Evolutionary conservation across 1,140 invertebrate species (phyloP).

Genomic region (Drosophila seguyi): DNA sequence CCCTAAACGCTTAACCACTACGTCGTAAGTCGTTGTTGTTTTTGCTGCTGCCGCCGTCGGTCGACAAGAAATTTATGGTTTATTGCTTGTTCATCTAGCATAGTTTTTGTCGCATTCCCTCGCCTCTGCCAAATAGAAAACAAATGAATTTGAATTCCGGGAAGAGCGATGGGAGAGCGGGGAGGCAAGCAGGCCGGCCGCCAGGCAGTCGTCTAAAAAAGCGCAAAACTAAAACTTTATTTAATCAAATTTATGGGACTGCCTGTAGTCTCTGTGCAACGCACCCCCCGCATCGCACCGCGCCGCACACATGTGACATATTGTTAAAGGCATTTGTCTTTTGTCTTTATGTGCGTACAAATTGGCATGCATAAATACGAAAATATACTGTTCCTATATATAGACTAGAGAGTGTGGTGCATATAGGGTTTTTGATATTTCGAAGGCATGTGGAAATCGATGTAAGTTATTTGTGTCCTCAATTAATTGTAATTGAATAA

Average conservation of each 20-base stretch:
- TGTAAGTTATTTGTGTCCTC: neutral
- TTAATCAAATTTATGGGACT: conserved; percentile 79
- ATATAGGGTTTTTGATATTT: conserved; percentile 29
- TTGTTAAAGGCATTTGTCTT: conserved; percentile 69
- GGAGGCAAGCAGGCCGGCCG: neutral
- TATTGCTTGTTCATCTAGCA: conserved; percentile 81
- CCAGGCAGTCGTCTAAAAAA: conserved; percentile 42
- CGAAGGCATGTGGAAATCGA: neutral
- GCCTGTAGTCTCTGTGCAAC: conserved; percentile 23
- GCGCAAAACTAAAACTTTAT: conserved; percentile 76
- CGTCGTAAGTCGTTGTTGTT: conserved; percentile 21
- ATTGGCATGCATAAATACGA: conserved; percentile 33
- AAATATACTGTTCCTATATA: conserved; percentile 5
- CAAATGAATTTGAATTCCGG: conserved; percentile 37
- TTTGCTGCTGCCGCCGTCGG: conserved; percentile 34
- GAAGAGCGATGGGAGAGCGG: neutral
- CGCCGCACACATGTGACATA: conserved; percentile 59
- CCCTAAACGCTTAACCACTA: conserved; percentile 67
- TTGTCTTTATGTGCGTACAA: conserved; percentile 46
- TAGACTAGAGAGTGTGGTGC: neutral
- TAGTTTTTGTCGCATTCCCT: conserved; percentile 80
- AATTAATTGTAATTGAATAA: neutral
- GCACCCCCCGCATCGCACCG: neutral
- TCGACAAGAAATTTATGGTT: conserved; percentile 81
- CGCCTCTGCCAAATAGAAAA: conserved; percentile 58